Evolutionary conservation across 2,888 invertebrate species (phyloP).

Genomic region (Schizotus pectinicornis): DNA sequence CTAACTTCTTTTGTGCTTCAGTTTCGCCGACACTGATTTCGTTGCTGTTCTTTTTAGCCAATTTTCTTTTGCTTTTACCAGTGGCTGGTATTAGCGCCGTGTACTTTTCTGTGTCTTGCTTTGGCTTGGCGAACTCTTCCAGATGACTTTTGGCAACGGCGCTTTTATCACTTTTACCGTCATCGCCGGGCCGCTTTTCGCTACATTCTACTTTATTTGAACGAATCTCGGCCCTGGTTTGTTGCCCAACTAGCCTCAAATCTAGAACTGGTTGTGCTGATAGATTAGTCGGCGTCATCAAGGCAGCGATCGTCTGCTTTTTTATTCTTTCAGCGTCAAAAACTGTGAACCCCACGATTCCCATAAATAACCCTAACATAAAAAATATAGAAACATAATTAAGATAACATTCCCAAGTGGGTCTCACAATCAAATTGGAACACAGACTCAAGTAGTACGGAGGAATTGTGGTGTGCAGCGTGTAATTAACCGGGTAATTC

Average conservation of each 20-base stretch:
- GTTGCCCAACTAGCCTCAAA: conserved; percentile 64
- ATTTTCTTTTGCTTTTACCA: conserved; percentile 52
- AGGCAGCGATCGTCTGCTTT: conserved; percentile 59
- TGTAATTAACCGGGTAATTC: conserved; percentile 68
- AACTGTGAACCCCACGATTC: conserved; percentile 71
- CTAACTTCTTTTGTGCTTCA: conserved; percentile 35
- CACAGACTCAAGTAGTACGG: conserved; percentile 71
- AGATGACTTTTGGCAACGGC: conserved; percentile 49
- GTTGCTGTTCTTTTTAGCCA: conserved; percentile 47
- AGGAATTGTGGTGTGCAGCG: conserved; percentile 70
- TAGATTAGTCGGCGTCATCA: conserved; percentile 60
- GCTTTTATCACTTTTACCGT: conserved; percentile 53
- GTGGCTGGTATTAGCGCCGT: conserved; percentile 51
- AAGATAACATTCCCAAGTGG: conserved; percentile 75
- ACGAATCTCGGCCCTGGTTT: conserved; percentile 55
- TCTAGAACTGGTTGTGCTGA: conserved; percentile 68
- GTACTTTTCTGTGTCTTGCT: conserved; percentile 46
- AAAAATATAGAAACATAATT: conserved; percentile 69
- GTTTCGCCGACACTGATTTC: conserved; percentile 34
- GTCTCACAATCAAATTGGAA: conserved; percentile 71
- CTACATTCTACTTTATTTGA: conserved; percentile 32
- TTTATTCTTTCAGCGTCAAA: conserved; percentile 76
- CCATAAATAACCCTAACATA: conserved; percentile 64
- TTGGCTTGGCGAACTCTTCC: conserved; percentile 25
- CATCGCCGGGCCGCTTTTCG: conserved; percentile 35